phyloP scores from a whole-genome alignment of 2,888 invertebrate genomes.

The Nematopogon swammerdamellus region DNA sequence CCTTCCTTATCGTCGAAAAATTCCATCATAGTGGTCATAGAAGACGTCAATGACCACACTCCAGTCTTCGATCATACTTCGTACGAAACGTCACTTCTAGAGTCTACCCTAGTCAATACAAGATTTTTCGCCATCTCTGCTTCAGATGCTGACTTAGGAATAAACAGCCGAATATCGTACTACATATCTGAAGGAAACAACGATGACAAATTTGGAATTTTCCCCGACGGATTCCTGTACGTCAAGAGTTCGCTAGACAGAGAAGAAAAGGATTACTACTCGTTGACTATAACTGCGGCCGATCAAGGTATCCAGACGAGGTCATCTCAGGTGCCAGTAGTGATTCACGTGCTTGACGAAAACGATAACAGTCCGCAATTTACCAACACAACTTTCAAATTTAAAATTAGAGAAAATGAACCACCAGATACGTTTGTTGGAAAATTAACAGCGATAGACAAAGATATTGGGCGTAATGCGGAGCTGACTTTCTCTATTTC shows the following conservation, averaged over 20 bases:
- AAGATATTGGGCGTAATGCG: slow-evolving; percentile 88
- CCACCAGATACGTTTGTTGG: slow-evolving; percentile 89
- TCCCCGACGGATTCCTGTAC: slow-evolving; percentile 91
- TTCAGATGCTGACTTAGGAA: slow-evolving; percentile 81
- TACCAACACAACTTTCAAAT: slow-evolving; percentile 85
- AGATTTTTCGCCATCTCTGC: slow-evolving; percentile 89
- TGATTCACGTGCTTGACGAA: slow-evolving; percentile 92
- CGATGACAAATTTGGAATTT: slow-evolving; percentile 87
- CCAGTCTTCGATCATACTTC: slow-evolving; percentile 90
- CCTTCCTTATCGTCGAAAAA: slow-evolving; percentile 74
- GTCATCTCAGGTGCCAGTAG: slow-evolving; percentile 85
- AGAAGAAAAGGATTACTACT: slow-evolving; percentile 89
- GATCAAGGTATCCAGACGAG: slow-evolving; percentile 77
- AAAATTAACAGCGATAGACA: slow-evolving; percentile 84
- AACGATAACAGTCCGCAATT: slow-evolving; percentile 96
- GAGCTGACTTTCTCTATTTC: slow-evolving; percentile 82
- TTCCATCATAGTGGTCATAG: slow-evolving; percentile 66
- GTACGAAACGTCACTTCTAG: slow-evolving; percentile 88
- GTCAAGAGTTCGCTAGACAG: slow-evolving; percentile 84
- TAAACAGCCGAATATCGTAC: slow-evolving; percentile 77
- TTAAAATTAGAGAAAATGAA: slow-evolving; percentile 85
- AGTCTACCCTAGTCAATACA: slow-evolving; percentile 88
- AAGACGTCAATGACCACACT: slow-evolving; percentile 94
- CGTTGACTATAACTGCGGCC: slow-evolving; percentile 77
- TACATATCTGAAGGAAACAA: slow-evolving; percentile 82